Percentiles rank a stretch among this genome's conserved stretches.
Evolutionary conservation across 1,140 invertebrate genomes (phyloP).

Genomic region (Sinonovacula constricta): DNA sequence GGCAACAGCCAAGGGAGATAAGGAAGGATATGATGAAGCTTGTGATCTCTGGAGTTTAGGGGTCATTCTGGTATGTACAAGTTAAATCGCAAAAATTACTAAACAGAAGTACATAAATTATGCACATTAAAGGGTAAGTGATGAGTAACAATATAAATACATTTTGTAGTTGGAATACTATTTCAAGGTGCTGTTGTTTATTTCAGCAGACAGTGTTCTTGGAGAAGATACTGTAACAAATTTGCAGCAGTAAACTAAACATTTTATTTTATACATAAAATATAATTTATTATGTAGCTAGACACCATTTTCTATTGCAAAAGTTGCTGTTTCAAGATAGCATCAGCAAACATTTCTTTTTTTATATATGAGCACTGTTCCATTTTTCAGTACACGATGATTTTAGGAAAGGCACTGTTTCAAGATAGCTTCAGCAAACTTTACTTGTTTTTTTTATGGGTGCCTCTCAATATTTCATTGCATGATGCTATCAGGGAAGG

Average conservation of each 20-base stretch:
- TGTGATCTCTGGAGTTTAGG: constrained; percentile 97
- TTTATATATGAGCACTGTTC: neutral
- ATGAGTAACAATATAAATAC: too few relatives aligned
- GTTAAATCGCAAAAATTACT: too few relatives aligned
- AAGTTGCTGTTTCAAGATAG: constrained; percentile 86
- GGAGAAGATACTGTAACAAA: constrained; percentile 87
- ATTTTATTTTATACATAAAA: too few relatives aligned
- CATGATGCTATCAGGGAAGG: constrained; percentile 91
- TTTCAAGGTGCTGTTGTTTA: neutral
- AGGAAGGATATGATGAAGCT: constrained; percentile 87
- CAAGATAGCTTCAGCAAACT: constrained; percentile 82
- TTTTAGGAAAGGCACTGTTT: constrained; percentile 91
- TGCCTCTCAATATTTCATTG: constrained; percentile 81
- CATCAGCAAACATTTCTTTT: constrained; percentile 81
- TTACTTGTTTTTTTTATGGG: neutral
- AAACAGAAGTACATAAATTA: too few relatives aligned
- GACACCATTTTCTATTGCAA: too few relatives aligned
- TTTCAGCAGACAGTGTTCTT: constrained; percentile 91
- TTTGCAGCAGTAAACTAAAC: too few relatives aligned
- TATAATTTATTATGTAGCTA: too few relatives aligned
- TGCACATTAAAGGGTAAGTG: too few relatives aligned
- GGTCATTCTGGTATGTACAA: constrained; percentile 85
- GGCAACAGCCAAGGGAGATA: constrained; percentile 69
- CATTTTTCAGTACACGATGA: constrained; percentile 88
- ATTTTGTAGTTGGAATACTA: too few relatives aligned